Conservation (phyloP, 2,797 vertebrate genomes). For the Psittacula derbiana region DNA sequence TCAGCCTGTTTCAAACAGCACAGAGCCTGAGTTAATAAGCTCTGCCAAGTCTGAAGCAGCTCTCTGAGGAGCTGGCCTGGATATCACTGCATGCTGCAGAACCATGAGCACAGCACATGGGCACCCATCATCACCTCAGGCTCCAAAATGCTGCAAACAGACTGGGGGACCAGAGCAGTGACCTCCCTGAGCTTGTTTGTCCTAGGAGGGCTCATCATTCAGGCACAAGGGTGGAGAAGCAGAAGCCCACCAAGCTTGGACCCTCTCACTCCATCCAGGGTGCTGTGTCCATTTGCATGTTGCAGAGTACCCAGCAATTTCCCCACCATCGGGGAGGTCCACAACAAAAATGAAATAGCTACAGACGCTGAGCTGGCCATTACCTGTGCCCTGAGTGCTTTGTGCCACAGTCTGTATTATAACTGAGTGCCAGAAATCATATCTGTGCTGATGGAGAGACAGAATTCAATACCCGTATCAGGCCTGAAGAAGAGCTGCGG, state of each 20-base stretch:
- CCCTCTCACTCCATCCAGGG: neutral
- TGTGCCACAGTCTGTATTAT: neutral
- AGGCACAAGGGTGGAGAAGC: neutral
- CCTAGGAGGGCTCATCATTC: neutral
- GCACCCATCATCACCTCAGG: neutral
- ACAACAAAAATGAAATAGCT: neutral
- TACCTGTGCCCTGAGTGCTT: neutral
- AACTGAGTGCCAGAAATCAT: neutral
- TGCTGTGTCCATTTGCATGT: fast-evolving
- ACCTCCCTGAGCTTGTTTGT: neutral
- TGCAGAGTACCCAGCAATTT: neutral
- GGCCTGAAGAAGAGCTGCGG: neutral
- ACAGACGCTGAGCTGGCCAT: neutral
- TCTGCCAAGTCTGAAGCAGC: neutral
- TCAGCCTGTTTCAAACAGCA: neutral
- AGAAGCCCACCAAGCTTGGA: neutral
- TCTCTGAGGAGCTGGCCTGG: neutral
- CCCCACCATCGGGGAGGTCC: neutral
- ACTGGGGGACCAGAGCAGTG: fast-evolving
- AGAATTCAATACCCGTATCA: neutral
- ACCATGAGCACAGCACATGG: neutral
- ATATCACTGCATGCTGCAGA: neutral
- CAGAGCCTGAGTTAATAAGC: neutral
- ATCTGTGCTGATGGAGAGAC: neutral
- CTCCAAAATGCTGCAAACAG: neutral